These are phyloP conservation scores for Phoxinus dragarum DNA, from an alignment of 2,797 vertebrate genomes.

Conservation along the genomic window DNA sequence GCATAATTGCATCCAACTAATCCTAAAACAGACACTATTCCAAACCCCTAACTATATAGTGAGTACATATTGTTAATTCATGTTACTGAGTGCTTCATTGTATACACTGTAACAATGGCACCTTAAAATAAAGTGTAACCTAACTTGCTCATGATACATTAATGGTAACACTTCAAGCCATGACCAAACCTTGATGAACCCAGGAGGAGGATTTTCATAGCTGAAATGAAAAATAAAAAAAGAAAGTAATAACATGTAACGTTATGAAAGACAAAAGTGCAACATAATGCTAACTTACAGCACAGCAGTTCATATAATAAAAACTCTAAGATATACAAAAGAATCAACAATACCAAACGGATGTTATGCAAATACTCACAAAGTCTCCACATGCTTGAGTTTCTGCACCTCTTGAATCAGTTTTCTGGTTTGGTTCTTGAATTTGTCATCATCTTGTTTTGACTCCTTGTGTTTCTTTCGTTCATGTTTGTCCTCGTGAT, in stretches of 20 bases:
- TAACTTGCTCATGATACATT: not conserved
- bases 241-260: not conserved
- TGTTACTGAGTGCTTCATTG: too few relatives aligned
- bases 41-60: not conserved
- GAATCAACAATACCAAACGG: not conserved
- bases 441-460: slow-evolving; percentile 76
- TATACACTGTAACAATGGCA: not conserved
- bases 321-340: slow-evolving; percentile 34
- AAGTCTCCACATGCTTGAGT: slow-evolving; percentile 92
- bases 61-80: not conserved
- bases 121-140: not conserved
- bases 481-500: slow-evolving; percentile 69
- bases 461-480: slow-evolving; percentile 73
- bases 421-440: slow-evolving; percentile 75
- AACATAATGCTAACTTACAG: not conserved
- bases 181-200: slow-evolving; percentile 91
- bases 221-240: slow-evolving; percentile 70
- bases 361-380: slow-evolving; percentile 80
- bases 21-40: not conserved
- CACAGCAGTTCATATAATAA: not conserved
- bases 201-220: slow-evolving; percentile 95
- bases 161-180: not conserved
- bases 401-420: slow-evolving; percentile 87
- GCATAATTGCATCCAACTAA: not conserved
- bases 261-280: not conserved